phyloP scores from a whole-genome alignment of 1,140 invertebrate genomes.

The Antheraea pernyi region DNA sequence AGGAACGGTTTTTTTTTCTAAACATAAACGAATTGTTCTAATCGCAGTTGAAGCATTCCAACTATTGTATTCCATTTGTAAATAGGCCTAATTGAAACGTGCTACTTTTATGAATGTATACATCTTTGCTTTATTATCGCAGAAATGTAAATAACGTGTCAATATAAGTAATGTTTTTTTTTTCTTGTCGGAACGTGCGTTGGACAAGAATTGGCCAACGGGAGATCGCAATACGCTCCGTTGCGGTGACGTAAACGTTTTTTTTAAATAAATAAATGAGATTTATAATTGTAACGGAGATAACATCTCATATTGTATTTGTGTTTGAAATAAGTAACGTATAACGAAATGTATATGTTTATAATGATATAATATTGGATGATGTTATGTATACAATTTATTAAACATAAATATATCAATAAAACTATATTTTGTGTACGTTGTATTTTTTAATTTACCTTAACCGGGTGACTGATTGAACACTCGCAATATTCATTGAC shows the following conservation, averaged over 20 bases:
- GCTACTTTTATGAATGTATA: conserved; percentile 56
- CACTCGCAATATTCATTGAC: too few relatives aligned
- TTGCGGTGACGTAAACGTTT: conserved; percentile 20
- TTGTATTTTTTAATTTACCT: conserved; percentile 71
- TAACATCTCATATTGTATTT: conserved; percentile 79
- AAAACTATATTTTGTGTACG: conserved; percentile 81
- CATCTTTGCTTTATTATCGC: conserved; percentile 61
- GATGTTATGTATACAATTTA: conserved; percentile 79
- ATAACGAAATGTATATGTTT: conserved; percentile 79
- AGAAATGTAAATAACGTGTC: conserved; percentile 63
- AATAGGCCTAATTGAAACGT: conserved; percentile 73
- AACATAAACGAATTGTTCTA: conserved; percentile 57
- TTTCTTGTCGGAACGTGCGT: conserved; percentile 23
- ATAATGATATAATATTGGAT: conserved; percentile 79
- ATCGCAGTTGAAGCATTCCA: conserved; percentile 73
- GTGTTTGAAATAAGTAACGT: conserved; percentile 75
- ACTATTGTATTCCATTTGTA: conserved; percentile 74
- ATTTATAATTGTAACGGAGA: conserved; percentile 63
- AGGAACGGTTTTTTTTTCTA: conserved; percentile 13
- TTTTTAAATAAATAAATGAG: conserved; percentile 46
- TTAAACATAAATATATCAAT: conserved; percentile 80
- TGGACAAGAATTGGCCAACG: conserved; percentile 37
- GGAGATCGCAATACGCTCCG: conserved; percentile 5
- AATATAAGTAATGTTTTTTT: neutral
- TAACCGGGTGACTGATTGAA: too few relatives aligned